Evolutionary conservation across 2,888 invertebrate genomes (phyloP).

Genomic region (Plusia festucae): DNA sequence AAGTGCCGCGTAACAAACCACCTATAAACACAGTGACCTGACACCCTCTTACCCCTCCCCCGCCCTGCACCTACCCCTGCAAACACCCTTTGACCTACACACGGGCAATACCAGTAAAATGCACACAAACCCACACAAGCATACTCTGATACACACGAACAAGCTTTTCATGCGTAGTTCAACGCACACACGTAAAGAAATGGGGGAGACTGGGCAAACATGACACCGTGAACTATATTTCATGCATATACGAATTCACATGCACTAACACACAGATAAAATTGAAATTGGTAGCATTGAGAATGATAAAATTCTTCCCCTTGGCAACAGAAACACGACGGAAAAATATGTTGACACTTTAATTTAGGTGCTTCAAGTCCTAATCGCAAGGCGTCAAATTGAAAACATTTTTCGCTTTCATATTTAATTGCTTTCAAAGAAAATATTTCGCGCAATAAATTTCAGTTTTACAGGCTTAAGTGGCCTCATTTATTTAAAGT

Average conservation of each 20-base stretch:
- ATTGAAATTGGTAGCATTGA: conserved; percentile 51
- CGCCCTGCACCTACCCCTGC: conserved; percentile 46
- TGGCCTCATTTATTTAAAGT: conserved; percentile 36
- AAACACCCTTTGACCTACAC: conserved; percentile 69
- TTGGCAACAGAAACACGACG: conserved; percentile 55
- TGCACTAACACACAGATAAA: conserved; percentile 47
- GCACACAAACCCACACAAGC: conserved; percentile 53
- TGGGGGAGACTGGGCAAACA: conserved; percentile 64
- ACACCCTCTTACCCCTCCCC: conserved; percentile 62
- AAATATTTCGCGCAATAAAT: conserved; percentile 42
- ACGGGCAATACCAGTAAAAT: conserved; percentile 59
- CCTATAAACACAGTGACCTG: conserved; percentile 85
- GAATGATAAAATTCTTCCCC: conserved; percentile 56
- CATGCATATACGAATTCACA: conserved; percentile 46
- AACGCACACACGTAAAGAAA: conserved; percentile 56
- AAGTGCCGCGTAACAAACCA: conserved; percentile 68
- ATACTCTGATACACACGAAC: conserved; percentile 42
- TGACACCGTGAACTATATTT: conserved; percentile 68
- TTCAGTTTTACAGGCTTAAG: conserved; percentile 37
- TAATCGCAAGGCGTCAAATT: conserved; percentile 46
- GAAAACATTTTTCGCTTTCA: conserved; percentile 43
- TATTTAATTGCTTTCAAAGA: conserved; percentile 52
- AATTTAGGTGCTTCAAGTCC: conserved; percentile 43
- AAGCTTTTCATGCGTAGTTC: conserved; percentile 37
- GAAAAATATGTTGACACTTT: conserved; percentile 52